Percentiles rank a stretch among this genome's conserved stretches.
These are phyloP conservation scores for Podiceps cristatus DNA, from an alignment of 2,113 vertebrate species.

Conservation along the genomic window DNA sequence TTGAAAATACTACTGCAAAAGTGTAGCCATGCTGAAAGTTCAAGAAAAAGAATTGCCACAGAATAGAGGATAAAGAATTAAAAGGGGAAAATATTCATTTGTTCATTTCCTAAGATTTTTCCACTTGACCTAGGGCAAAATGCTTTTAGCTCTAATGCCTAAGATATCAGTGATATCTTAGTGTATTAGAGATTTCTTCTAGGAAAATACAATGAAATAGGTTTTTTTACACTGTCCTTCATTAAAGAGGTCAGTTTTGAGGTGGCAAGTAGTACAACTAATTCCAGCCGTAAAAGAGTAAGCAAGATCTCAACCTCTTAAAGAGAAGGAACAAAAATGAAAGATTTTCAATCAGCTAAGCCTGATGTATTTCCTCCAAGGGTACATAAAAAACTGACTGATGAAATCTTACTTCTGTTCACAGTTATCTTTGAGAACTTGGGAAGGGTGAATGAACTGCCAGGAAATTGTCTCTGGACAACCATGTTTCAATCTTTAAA, in stretches of 20 bases:
- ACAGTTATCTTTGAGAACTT: not conserved
- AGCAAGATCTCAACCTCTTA: not conserved
- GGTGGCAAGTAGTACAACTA: not conserved
- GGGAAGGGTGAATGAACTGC: not conserved
- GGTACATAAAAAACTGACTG: not conserved
- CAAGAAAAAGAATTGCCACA: not conserved
- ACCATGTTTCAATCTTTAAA: not conserved
- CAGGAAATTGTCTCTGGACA: not conserved
- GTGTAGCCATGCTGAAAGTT: not conserved
- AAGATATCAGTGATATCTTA: not conserved
- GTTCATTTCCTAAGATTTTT: not conserved
- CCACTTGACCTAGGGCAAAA: not conserved
- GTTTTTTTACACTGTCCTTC: not conserved
- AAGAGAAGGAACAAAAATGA: not conserved
- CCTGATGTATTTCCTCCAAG: not conserved
- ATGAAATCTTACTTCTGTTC: not conserved
- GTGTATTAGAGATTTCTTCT: not conserved
- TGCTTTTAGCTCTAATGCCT: not conserved
- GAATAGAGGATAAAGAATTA: not conserved
- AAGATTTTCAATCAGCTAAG: not conserved
- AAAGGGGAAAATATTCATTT: not conserved
- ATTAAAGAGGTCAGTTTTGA: not conserved
- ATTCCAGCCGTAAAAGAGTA: not conserved
- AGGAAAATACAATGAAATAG: not conserved
- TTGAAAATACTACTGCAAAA: not conserved